Conservation (phyloP, 2,888 invertebrate genomes). For the Siphlonurus alternatus region DNA sequence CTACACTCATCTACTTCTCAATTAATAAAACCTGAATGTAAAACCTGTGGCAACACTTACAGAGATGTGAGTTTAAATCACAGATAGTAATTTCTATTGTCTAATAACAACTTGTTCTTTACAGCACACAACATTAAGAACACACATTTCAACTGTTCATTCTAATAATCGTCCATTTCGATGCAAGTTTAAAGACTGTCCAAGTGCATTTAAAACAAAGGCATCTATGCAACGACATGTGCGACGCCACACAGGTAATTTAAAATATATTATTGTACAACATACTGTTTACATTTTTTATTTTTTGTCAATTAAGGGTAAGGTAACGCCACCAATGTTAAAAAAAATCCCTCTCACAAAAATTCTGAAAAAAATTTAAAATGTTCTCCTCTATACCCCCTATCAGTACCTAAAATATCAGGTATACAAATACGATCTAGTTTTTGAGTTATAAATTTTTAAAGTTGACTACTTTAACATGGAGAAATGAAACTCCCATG, state of each 20-base stretch:
- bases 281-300: no score
- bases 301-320: no score
- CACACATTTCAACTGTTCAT: slow-evolving; percentile 7
- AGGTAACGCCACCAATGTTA: no score
- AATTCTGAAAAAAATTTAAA: no score
- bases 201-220: slow-evolving; percentile 8
- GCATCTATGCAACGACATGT: slow-evolving; percentile 7
- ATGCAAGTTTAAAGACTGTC: slow-evolving; percentile 6
- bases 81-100: not conserved
- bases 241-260: slow-evolving; percentile 8
- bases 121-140: slow-evolving; percentile 5
- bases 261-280: no score
- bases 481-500: no score
- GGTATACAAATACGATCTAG: no score
- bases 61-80: slow-evolving; percentile 5
- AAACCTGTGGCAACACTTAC: slow-evolving; percentile 7
- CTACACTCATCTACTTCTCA: no score
- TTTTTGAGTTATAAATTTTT: no score
- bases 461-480: no score
- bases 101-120: not conserved
- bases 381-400: no score
- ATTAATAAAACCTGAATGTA: not conserved
- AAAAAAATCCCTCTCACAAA: not conserved
- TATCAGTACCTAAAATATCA: no score
- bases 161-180: slow-evolving; percentile 5